Evolutionary conservation across 2,797 vertebrate species (phyloP), one percentile per base, ranked within the genome.

Genomic region (Girardinus metallicus): DNA sequence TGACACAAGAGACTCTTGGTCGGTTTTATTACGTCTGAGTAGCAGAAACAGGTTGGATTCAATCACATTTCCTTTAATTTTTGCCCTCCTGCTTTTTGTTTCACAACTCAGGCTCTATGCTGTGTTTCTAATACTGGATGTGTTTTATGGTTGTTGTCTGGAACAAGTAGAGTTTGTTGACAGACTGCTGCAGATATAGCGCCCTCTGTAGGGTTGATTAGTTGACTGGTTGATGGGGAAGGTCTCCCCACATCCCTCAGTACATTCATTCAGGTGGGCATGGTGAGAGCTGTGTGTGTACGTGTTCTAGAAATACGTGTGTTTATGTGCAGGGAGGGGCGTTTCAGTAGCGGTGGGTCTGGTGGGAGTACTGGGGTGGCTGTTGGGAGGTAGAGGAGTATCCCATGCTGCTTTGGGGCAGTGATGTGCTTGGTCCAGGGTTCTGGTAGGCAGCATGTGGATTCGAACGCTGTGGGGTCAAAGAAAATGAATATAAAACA

Each of bases 331-430:
- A 47, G 86, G 29, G 93, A 43, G 73, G 64, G 93, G 85, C 88
- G 94, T 88, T 91, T 99, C 97, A 99, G 97, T 99, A 99, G 96
- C 99, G 97, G 87, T 99, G 99, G 15, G 97, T 97, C 95, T 99
- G 99, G 89, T 99, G 99, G 15, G 99, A 99, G 97, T 99, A 99
- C 96, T 99, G 99, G 87, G 98, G 99, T 34, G 98, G 99, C 97
- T 99, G 99, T 97, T 99, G 99, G 96, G 99, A 99, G 98, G 98
- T 99, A 98, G 98, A 93, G 97, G 98, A 99, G 94, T 99, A 99
- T 89, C 97, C 99, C 97, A 99, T 98, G 97, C 98, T 99, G 97
- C 96, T 99, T 95, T 99, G 99, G 90, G 99, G 99, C 97, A 99
- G 97, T 86, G 98, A 97, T 95, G 99, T 99, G 97, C 99, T 99